Percentiles rank a stretch among this genome's conserved stretches.
Conservation (phyloP, 2,888 invertebrate species). For the Epicampocera succincta region DNA sequence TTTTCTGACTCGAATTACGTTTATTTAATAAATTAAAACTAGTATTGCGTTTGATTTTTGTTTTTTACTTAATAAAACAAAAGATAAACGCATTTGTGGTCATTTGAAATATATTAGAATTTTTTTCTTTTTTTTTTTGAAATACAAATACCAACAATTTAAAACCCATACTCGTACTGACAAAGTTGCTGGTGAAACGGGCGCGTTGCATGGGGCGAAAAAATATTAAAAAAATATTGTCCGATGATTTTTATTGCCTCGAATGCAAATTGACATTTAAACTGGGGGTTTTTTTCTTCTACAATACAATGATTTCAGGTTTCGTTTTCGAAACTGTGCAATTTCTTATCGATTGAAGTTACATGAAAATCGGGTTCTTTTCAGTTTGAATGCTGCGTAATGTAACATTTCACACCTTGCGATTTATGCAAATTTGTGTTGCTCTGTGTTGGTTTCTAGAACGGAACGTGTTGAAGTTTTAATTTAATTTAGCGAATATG, state of each 20-base stretch:
- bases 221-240: slow-evolving; percentile 31
- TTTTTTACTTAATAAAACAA: background rate
- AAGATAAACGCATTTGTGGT: slow-evolving; percentile 27
- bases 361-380: slow-evolving; percentile 48
- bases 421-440: slow-evolving; percentile 57
- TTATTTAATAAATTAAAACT: slow-evolving; percentile 49
- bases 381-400: slow-evolving; percentile 59
- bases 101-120: slow-evolving; percentile 21
- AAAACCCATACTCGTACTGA: too few species aligned
- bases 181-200: slow-evolving; percentile 44
- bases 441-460: background rate
- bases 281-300: slow-evolving; percentile 36
- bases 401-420: slow-evolving; percentile 66
- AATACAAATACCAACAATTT: slow-evolving; percentile 15
- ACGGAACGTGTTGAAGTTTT: slow-evolving; percentile 65
- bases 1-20: slow-evolving; percentile 7
- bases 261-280: slow-evolving; percentile 67
- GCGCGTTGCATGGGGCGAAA: slow-evolving; percentile 51
- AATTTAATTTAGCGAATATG: slow-evolving; percentile 66
- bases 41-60: background rate
- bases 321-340: slow-evolving; percentile 30
- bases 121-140: slow-evolving; percentile 5
- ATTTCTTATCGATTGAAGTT: slow-evolving; percentile 62
- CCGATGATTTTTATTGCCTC: slow-evolving; percentile 59
- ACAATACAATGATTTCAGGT: slow-evolving; percentile 56